phyloP scores from a whole-genome alignment of 2,797 vertebrate genomes.

The Scolopax rusticola region DNA sequence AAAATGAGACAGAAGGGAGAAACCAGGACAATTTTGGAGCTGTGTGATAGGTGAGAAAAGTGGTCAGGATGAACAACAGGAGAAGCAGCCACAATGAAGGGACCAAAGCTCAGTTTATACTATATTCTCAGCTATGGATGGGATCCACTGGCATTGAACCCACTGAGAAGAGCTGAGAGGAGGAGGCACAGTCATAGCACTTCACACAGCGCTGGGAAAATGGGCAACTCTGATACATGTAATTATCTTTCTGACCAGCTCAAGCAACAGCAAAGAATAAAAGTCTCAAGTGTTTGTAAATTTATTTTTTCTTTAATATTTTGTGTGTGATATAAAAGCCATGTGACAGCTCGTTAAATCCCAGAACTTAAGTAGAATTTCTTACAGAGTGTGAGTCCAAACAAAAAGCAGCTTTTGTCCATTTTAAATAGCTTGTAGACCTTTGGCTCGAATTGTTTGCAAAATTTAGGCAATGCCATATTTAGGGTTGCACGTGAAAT shows the following conservation, averaged over 20 bases:
- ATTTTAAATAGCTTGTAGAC: not conserved
- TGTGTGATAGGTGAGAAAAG: not conserved
- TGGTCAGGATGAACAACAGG: not conserved
- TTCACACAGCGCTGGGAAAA: not conserved
- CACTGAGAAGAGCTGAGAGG: not conserved
- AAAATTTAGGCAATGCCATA: conserved; percentile 2
- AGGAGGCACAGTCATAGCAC: rapidly evolving
- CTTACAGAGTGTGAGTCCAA: not conserved
- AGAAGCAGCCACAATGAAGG: not conserved
- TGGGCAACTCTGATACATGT: not conserved
- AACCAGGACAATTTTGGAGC: not conserved
- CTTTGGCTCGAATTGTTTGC: conserved; percentile 2
- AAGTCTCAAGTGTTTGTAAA: not conserved
- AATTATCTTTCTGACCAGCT: not conserved
- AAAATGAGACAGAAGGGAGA: not conserved
- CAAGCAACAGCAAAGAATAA: not conserved
- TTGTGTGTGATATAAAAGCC: not conserved
- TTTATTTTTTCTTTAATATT: not conserved
- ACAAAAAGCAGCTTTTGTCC: not conserved
- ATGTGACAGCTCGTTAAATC: not conserved
- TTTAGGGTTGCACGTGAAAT: conserved; percentile 22
- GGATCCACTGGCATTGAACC: not conserved
- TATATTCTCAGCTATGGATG: not conserved
- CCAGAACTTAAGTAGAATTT: not conserved
- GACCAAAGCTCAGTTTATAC: not conserved